Evolutionary conservation across 1,140 invertebrate species (phyloP).

Genomic region (Manduca sexta): DNA sequence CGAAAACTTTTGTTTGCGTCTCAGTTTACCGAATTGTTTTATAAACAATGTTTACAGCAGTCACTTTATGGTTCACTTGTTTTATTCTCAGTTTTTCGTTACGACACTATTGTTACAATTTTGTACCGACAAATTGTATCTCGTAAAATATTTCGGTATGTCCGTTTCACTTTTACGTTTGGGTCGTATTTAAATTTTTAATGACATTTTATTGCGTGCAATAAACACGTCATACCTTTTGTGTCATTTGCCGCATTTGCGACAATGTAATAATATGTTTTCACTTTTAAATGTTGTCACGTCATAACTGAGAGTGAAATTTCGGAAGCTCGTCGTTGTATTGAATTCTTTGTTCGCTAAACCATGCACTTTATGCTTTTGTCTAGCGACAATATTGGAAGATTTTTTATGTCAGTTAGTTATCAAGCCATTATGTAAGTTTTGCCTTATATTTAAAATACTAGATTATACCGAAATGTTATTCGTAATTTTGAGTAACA

Average conservation of each 20-base stretch:
- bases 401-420: too few relatives aligned
- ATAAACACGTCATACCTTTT: conserved; percentile 24
- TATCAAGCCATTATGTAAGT: too few relatives aligned
- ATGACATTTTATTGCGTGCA: conserved; percentile 28
- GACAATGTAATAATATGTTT: conserved; percentile 19
- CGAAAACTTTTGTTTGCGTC: conserved; percentile 60
- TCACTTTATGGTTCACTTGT: conserved; percentile 60
- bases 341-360: too few relatives aligned
- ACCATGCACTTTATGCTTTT: too few relatives aligned
- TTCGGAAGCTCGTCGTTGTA: too few relatives aligned
- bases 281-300: neutral
- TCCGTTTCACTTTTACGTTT: conserved; percentile 3
- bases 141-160: neutral
- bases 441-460: too few relatives aligned
- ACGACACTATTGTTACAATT: conserved; percentile 35
- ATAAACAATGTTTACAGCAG: conserved; percentile 68
- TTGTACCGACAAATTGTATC: conserved; percentile 34
- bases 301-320: neutral
- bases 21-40: conserved; percentile 57
- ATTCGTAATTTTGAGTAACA: too few relatives aligned
- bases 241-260: conserved; percentile 34
- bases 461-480: too few relatives aligned
- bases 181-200: conserved; percentile 11
- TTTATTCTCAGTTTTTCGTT: conserved; percentile 43
- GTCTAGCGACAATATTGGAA: too few relatives aligned